phyloP scores from a whole-genome alignment of 2,113 vertebrate genomes.

The Ammodramus savannarum region DNA sequence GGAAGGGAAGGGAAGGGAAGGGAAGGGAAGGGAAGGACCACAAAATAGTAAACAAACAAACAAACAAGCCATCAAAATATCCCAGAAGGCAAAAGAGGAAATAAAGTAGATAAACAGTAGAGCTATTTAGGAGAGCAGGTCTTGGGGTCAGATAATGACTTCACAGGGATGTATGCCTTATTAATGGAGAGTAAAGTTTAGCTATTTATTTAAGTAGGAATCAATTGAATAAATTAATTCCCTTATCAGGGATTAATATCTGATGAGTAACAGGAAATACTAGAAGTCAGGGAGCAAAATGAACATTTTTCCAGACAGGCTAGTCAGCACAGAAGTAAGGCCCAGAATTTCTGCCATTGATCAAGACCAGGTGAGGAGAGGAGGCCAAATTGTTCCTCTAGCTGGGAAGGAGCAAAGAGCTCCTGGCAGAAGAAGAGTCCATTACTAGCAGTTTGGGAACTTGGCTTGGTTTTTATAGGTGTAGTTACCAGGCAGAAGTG shows the following conservation, averaged over 20 bases:
- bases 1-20: neutral
- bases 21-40: neutral
- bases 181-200: neutral
- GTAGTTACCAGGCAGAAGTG: neutral
- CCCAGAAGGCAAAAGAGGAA: neutral
- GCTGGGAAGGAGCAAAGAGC: neutral
- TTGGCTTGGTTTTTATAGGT: neutral
- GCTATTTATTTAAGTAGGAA: neutral
- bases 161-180: neutral
- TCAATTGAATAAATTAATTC: slow-evolving; percentile 10
- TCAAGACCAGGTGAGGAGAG: neutral
- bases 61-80: accelerated
- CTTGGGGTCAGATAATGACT: neutral
- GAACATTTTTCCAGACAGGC: neutral
- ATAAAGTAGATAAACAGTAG: neutral
- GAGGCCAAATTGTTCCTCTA: neutral
- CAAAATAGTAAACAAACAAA: neutral
- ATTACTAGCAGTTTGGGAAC: neutral
- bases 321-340: neutral
- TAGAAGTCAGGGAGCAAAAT: neutral
- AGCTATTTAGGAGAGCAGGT: neutral
- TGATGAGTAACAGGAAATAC: neutral
- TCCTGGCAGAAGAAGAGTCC: neutral
- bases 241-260: neutral
- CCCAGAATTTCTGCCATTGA: neutral